These are phyloP conservation scores for Gastracanthus pulcherrimus DNA, from an alignment of 2,888 invertebrate genomes.

Conservation along the genomic window DNA sequence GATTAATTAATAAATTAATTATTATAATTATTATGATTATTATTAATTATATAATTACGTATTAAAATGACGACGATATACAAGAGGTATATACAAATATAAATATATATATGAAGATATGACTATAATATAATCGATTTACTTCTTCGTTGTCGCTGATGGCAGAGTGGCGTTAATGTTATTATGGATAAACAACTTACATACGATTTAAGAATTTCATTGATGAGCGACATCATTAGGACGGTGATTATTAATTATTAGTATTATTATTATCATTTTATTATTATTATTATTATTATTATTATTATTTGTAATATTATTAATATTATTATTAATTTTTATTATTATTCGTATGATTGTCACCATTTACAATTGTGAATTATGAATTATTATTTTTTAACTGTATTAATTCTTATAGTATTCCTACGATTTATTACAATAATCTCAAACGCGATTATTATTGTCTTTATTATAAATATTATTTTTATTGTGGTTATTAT, in stretches of 20 bases:
- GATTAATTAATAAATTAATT: slow-evolving; percentile 58
- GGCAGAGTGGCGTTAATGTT: slow-evolving; percentile 73
- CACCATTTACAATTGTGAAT: slow-evolving; percentile 26
- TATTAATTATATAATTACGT: slow-evolving; percentile 55
- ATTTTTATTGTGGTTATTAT: slow-evolving; percentile 60
- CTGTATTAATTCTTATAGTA: slow-evolving; percentile 56
- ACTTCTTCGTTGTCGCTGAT: slow-evolving; percentile 73
- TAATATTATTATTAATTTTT: slow-evolving; percentile 24
- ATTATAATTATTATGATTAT: slow-evolving; percentile 58
- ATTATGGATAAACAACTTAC: slow-evolving; percentile 65
- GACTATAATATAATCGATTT: slow-evolving; percentile 63
- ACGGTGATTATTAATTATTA: slow-evolving; percentile 62
- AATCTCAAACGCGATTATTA: slow-evolving; percentile 34
- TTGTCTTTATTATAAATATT: slow-evolving; percentile 62
- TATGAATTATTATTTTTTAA: slow-evolving; percentile 41
- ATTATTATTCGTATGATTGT: slow-evolving; percentile 40
- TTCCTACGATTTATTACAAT: slow-evolving; percentile 58
- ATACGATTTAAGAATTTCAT: slow-evolving; percentile 49
- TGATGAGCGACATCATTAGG: slow-evolving; percentile 42
- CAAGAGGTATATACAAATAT: slow-evolving; percentile 56
- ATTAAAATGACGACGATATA: slow-evolving; percentile 44
- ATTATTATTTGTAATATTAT: slow-evolving; percentile 21
- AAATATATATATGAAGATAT: slow-evolving; percentile 61
- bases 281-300: slow-evolving; percentile 62
- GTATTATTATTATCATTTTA: slow-evolving; percentile 58